Evolutionary conservation across 2,113 vertebrate genomes (phyloP).

Genomic region (Stegastes partitus): DNA sequence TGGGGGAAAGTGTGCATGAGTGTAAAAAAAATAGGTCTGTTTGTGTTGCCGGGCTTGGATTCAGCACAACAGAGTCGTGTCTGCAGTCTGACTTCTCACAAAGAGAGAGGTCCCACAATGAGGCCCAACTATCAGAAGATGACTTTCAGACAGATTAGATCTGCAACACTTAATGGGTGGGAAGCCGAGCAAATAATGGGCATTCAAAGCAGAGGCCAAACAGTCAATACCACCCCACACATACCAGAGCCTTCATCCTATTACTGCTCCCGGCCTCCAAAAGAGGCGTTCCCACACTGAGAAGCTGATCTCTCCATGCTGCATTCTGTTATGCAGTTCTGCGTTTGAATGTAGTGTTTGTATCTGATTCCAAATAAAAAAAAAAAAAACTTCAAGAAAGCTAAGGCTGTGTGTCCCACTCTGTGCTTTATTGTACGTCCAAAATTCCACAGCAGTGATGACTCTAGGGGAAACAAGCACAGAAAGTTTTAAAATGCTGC

Average conservation of each 20-base stretch:
- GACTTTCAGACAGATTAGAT: slow-evolving; percentile 61
- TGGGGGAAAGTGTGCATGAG: neutral
- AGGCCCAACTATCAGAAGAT: slow-evolving; percentile 37
- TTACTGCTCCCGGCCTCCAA: slow-evolving; percentile 43
- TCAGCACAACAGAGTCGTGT: neutral
- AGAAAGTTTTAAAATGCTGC: neutral
- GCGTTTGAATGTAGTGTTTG: slow-evolving; percentile 47
- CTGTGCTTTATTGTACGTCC: neutral
- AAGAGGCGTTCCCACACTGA: slow-evolving; percentile 51
- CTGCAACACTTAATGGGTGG: slow-evolving; percentile 57
- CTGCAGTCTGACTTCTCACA: slow-evolving; percentile 14
- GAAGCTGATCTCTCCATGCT: slow-evolving; percentile 52
- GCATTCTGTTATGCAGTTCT: slow-evolving; percentile 50
- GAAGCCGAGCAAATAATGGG: slow-evolving; percentile 66
- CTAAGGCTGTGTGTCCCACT: neutral
- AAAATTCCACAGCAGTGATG: slow-evolving; percentile 19
- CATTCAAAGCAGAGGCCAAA: slow-evolving; percentile 72
- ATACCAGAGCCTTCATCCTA: slow-evolving; percentile 61
- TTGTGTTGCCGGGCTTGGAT: neutral
- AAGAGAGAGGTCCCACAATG: slow-evolving; percentile 16
- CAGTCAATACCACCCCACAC: slow-evolving; percentile 66
- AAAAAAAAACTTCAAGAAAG: slow-evolving; percentile 10
- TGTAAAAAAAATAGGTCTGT: neutral
- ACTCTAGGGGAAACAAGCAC: neutral
- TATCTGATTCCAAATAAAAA: slow-evolving; percentile 24